These are phyloP conservation scores for Caiman crocodilus DNA, from an alignment of 2,797 vertebrate genomes.

Conservation along the genomic window DNA sequence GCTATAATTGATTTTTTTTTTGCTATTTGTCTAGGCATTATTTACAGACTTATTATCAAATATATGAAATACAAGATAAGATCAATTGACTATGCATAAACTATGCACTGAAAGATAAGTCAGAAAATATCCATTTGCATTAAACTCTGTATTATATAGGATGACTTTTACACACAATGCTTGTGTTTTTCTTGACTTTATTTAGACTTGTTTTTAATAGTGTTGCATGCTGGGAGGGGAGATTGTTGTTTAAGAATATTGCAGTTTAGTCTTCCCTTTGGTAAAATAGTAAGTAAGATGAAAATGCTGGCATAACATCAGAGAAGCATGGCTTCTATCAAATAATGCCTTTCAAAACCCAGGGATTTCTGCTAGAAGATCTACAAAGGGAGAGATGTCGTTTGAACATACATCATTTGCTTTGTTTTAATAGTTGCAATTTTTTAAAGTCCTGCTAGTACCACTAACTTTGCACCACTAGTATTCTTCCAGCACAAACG, in stretches of 20 bases:
- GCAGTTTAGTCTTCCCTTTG: neutral
- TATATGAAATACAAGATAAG: neutral
- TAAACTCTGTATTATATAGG: neutral
- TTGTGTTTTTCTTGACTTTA: neutral
- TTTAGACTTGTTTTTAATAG: neutral
- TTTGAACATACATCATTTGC: neutral
- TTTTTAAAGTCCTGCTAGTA: neutral
- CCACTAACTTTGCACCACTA: neutral
- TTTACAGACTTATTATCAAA: too few relatives aligned
- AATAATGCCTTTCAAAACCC: neutral
- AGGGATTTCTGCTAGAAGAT: neutral
- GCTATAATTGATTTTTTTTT: too few relatives aligned
- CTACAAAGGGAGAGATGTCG: neutral
- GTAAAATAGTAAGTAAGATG: neutral
- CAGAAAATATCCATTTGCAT: fast-evolving
- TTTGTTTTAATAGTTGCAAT: neutral
- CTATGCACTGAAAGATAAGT: neutral
- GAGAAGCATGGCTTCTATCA: neutral
- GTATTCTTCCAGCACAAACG: neutral
- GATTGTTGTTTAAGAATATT: neutral
- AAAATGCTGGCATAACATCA: neutral
- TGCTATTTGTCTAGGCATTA: too few relatives aligned
- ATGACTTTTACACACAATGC: neutral
- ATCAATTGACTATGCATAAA: neutral
- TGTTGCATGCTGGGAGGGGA: neutral